Base-by-base conservation (phyloP, 2,113 vertebrate genomes). In the Periophthalmus modestus region DNA sequence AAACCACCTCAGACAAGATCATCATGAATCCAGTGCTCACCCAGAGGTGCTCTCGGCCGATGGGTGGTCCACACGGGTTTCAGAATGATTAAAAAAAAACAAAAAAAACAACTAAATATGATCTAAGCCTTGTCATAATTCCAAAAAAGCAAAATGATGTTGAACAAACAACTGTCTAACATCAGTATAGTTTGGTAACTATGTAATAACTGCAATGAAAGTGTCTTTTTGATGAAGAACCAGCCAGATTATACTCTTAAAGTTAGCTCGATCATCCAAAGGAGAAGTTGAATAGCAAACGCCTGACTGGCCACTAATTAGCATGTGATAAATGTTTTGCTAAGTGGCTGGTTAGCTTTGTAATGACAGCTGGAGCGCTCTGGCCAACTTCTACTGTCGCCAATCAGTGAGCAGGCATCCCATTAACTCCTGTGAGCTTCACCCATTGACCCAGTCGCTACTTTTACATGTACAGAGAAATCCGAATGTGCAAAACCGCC, bases 1-100 rank as follows among this genome's bases (percentile, higher is more conserved):
- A 52, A 91, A 87, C 91, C 91, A 86, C 90, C 81, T 82, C 78
- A 71, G 79, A 90, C 62, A 50, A 80, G 85, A 58, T 87, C 86
- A 79, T 92, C 93, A 93, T 92, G 91, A 91, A 91, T 88, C 74
- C 74, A 82, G 82, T 81, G 86, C 85, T 92, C 89, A 85, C 85
- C 81, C 77, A 86, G 77, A 85, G 85, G 88, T 55, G 23, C 43
- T 76, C 23, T 28, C 74, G 72, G 65, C 61, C 74, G 77, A 79
- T 76, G 92, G 85, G 92, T 93, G 91, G 91, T 91, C 92, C 83
- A 68, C 54, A 85, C n/a, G 39, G 39, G 39, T 43, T 43, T 43
- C 39, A 43, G 39, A 43, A 43, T 43, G 39, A 43, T 39, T n/a
- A 39, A 39, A 39, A 39, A 39, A 39, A 43, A 43, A 43, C 6